phyloP scores from a whole-genome alignment of 2,797 vertebrate species.

The Lycodopsis pacificus region DNA sequence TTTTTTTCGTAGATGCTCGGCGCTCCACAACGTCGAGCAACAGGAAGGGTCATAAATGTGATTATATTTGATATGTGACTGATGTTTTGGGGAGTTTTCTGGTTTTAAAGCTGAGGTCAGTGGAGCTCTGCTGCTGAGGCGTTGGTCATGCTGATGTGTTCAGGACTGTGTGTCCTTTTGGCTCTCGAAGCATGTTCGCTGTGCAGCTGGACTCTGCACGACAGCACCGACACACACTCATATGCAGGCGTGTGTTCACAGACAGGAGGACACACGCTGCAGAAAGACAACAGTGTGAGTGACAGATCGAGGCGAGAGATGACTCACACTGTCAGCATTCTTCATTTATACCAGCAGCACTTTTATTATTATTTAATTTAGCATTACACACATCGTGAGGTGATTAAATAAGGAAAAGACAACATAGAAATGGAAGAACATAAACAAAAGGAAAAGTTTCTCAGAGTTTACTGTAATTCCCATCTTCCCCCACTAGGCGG shows the following conservation, averaged over 20 bases:
- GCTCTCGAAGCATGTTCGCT: conserved; percentile 49
- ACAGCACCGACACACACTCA: conserved; percentile 27
- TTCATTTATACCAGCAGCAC: conserved; percentile 9
- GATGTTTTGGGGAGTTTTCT: neutral
- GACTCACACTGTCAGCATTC: conserved; percentile 36
- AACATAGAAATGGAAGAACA: neutral
- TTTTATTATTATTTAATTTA: neutral
- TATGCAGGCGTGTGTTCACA: neutral
- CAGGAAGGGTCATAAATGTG: neutral
- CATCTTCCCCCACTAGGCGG: conserved; percentile 60
- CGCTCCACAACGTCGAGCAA: neutral
- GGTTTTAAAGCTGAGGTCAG: neutral
- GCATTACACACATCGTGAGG: neutral
- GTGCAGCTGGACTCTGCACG: conserved; percentile 74
- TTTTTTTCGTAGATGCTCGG: neutral
- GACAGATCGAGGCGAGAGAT: conserved; percentile 30
- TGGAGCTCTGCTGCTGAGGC: conserved; percentile 33
- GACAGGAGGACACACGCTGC: neutral
- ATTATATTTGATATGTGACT: neutral
- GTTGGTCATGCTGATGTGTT: conserved; percentile 41
- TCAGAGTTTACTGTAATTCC: conserved; percentile 14
- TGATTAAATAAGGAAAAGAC: neutral
- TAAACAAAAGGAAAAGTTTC: neutral
- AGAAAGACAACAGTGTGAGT: conserved; percentile 17
- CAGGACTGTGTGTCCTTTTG: conserved; percentile 60